phyloP scores from a whole-genome alignment of 2,113 vertebrate species.

The Gobio gobio region DNA sequence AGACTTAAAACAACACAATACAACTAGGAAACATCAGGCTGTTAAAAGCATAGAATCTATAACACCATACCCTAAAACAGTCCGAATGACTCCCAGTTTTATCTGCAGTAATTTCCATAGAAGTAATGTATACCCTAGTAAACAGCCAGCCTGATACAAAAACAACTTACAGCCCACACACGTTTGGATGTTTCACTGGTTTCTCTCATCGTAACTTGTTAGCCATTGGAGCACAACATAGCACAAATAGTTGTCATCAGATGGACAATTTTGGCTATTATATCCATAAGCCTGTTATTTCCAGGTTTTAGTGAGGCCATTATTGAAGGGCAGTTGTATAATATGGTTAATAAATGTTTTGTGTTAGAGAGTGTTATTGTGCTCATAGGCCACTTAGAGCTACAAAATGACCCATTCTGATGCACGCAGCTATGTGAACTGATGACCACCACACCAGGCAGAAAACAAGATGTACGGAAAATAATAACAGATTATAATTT shows the following conservation, averaged over 20 bases:
- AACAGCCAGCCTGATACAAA: background rate
- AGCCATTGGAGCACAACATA: background rate
- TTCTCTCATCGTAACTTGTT: background rate
- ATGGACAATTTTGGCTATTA: slow-evolving; percentile 4
- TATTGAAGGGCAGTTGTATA: background rate
- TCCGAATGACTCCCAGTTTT: too few relatives aligned
- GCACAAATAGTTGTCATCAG: background rate
- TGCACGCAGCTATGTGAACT: background rate
- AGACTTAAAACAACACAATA: too few relatives aligned
- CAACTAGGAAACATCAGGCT: too few relatives aligned
- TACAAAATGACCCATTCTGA: slow-evolving; percentile 31
- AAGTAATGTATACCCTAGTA: background rate
- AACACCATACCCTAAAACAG: too few relatives aligned
- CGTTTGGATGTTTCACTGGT: background rate
- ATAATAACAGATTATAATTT: background rate
- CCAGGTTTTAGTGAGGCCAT: slow-evolving; percentile 28
- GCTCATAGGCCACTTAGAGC: slow-evolving; percentile 34
- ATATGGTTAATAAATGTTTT: slow-evolving; percentile 20
- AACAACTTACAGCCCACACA: background rate
- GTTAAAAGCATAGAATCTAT: too few relatives aligned
- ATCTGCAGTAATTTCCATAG: background rate
- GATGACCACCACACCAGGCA: background rate
- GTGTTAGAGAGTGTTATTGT: slow-evolving; percentile 33
- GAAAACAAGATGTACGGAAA: background rate
- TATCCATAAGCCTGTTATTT: slow-evolving; percentile 31